Conservation (phyloP, 2,888 invertebrate species). For the Loripinus fragilis region DNA sequence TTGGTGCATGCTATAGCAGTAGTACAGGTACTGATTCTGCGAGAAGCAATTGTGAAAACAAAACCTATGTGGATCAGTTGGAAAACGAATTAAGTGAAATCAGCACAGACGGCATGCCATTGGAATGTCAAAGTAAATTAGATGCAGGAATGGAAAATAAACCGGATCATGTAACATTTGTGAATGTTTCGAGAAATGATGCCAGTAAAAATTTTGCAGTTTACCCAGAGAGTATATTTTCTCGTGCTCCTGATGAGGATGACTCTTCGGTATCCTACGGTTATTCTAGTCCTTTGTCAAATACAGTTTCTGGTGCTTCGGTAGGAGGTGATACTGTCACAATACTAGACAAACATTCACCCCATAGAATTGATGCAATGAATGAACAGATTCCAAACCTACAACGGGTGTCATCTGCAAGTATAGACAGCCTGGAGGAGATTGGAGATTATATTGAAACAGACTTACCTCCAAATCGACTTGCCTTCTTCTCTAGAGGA, state of each 20-base stretch:
- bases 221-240: slow-evolving; percentile 12
- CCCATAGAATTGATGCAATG: slow-evolving; percentile 8
- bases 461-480: slow-evolving; percentile 76
- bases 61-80: slow-evolving; percentile 2
- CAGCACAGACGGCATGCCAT: not conserved
- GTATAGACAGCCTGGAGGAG: slow-evolving; percentile 71
- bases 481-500: slow-evolving; percentile 71
- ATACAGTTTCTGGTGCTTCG: slow-evolving; percentile 10
- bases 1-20: not conserved
- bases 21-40: not conserved
- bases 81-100: slow-evolving; percentile 16
- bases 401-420: slow-evolving; percentile 28
- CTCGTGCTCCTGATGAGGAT: slow-evolving; percentile 5
- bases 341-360: not conserved
- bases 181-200: not conserved
- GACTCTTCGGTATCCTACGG: not conserved
- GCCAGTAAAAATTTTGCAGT: not conserved
- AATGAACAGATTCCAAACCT: not conserved
- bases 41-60: slow-evolving; percentile 11
- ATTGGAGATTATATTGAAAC: slow-evolving; percentile 81
- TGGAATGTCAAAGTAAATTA: not conserved
- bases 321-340: not conserved
- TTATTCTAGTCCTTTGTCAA: slow-evolving; percentile 17
- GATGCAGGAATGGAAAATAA: not conserved
- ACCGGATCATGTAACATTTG: not conserved